A percentile compares a stretch with the other conserved stretches of the same genome.
Conservation (phyloP, 2,888 invertebrate genomes). For the Tipula vernalis region DNA sequence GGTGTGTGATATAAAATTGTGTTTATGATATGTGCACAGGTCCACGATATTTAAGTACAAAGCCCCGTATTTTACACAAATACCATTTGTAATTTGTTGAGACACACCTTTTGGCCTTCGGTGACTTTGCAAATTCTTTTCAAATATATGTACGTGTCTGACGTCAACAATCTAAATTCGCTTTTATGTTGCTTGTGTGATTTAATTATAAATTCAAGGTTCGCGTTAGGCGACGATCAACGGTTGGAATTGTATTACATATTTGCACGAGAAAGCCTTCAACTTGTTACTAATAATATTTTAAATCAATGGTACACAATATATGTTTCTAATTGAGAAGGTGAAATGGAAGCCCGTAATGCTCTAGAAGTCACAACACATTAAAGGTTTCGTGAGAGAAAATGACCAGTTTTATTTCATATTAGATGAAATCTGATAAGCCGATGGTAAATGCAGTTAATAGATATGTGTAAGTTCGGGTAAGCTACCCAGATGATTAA, state of each 20-base stretch:
- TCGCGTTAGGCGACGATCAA: background rate
- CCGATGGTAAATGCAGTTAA: too few species aligned
- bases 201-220: background rate
- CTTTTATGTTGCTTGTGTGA: background rate
- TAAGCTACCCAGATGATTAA: too few species aligned
- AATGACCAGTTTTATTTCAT: too few species aligned
- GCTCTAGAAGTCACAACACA: too few species aligned
- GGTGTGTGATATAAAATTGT: too few species aligned
- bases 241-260: background rate
- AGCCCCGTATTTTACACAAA: background rate
- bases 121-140: background rate
- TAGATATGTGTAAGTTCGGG: too few species aligned
- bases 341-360: too few species aligned
- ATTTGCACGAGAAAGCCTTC: background rate
- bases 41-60: background rate
- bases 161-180: background rate
- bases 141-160: background rate
- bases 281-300: background rate
- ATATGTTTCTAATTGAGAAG: background rate
- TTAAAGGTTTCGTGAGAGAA: too few species aligned
- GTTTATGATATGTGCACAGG: too few species aligned
- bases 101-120: background rate
- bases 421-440: too few species aligned
- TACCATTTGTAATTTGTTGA: background rate
- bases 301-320: background rate